Percentiles rank a stretch among this genome's conserved stretches.
Conservation (phyloP, 1,140 invertebrate species). For the Formica selysi region DNA sequence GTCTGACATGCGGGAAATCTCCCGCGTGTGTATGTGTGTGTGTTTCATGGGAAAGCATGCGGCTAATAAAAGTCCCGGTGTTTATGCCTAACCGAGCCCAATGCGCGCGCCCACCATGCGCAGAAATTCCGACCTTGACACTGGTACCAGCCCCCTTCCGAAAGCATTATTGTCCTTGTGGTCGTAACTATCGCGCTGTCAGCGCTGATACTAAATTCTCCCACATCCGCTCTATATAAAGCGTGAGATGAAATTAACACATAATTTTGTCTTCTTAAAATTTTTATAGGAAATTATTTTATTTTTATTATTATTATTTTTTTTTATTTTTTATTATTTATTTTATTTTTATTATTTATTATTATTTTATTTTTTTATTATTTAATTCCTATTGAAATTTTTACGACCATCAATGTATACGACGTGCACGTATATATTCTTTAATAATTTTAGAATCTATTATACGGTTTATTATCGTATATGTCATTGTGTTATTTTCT, state of each 20-base stretch:
- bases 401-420: background rate
- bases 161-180: background rate
- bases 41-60: background rate
- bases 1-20: slow-evolving; percentile 5
- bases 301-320: no score
- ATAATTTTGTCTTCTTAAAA: background rate
- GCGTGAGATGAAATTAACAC: background rate
- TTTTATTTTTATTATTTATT: no score
- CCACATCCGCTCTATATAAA: background rate
- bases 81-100: slow-evolving; percentile 18
- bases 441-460: no score
- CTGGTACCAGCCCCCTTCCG: background rate
- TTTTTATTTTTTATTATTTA: no score
- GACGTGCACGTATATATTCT: no score
- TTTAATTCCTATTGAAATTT: no score
- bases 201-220: background rate
- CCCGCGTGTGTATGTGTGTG: background rate
- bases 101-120: background rate
- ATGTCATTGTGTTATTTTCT: no score
- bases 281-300: no score
- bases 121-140: slow-evolving; percentile 51
- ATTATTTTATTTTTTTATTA: no score
- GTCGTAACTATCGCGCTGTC: background rate
- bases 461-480: no score
- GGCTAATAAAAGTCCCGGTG: slow-evolving; percentile 34